phyloP scores from a whole-genome alignment of 2,797 vertebrate genomes.

The Parambassis ranga region DNA sequence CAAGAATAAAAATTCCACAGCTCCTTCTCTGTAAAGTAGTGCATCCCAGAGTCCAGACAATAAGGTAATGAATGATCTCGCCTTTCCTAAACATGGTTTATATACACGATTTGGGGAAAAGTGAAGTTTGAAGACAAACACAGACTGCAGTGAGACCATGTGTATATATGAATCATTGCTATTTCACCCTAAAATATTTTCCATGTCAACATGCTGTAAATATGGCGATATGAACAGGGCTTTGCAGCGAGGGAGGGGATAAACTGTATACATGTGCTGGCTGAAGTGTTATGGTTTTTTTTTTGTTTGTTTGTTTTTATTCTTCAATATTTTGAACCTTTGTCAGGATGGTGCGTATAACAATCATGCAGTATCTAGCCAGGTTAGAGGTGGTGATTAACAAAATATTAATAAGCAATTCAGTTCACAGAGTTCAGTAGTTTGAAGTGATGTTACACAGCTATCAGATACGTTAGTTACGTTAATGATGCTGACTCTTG shows the following conservation, averaged over 20 bases:
- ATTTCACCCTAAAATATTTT: constrained; percentile 84
- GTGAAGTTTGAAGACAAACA: constrained; percentile 83
- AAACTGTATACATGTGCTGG: not conserved
- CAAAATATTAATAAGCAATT: too few relatives aligned
- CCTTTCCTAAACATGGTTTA: constrained; percentile 68
- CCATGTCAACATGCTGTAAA: constrained; percentile 80
- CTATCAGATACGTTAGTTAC: too few relatives aligned
- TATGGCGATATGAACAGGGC: constrained; percentile 68
- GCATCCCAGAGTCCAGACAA: constrained; percentile 38
- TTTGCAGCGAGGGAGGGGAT: constrained; percentile 59
- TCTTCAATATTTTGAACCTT: not conserved
- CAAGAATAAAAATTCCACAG: not conserved
- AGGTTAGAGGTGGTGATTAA: not conserved
- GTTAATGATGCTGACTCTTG: too few relatives aligned
- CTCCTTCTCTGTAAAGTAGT: constrained; percentile 17
- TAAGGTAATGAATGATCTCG: constrained; percentile 42
- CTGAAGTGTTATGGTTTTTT: not conserved
- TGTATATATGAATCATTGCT: constrained; percentile 81
- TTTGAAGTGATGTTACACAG: too few relatives aligned
- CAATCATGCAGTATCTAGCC: not conserved
- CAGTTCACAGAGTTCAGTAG: too few relatives aligned
- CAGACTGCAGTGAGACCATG: constrained; percentile 58
- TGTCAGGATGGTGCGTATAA: not conserved
- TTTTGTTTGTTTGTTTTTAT: not conserved
- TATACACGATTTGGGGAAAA: constrained; percentile 81